A percentile compares a stretch with the other conserved stretches of the same genome.
Conservation (phyloP, 1,140 invertebrate genomes). For the Meloidogyne floridensis region DNA sequence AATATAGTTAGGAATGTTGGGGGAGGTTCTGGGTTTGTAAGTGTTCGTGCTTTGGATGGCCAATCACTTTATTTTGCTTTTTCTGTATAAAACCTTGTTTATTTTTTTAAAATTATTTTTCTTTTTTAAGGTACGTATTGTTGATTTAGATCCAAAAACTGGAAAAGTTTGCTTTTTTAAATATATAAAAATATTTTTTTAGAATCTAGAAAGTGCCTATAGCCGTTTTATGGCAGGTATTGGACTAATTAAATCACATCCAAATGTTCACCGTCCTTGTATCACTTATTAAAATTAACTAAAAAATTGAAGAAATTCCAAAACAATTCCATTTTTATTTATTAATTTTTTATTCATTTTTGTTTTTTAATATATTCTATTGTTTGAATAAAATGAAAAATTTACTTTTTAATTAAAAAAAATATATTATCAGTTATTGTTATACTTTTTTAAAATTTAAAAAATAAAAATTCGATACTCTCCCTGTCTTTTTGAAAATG, state of each 20-base stretch:
- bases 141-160: constrained; percentile 63
- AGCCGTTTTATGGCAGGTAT: constrained; percentile 43
- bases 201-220: constrained; percentile 50
- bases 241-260: constrained; percentile 30
- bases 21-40: constrained; percentile 5
- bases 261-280: constrained; percentile 43
- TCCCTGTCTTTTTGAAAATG: no score
- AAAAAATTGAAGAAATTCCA: not conserved
- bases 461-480: no score
- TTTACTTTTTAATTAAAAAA: no score
- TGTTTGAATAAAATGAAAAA: no score
- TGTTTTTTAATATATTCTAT: no score
- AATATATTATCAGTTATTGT: no score
- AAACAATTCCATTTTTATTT: not conserved
- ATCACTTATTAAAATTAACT: not conserved
- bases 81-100: constrained; percentile 18
- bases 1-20: not conserved
- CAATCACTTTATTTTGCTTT: constrained; percentile 30
- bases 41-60: constrained; percentile 24
- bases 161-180: constrained; percentile 48
- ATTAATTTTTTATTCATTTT: not conserved
- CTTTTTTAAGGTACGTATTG: constrained; percentile 48
- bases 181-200: not conserved
- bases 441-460: no score
- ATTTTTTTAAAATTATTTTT: not conserved